A percentile compares a stretch with the other conserved stretches of the same genome.
These are phyloP conservation scores for Ovis aries DNA, from an alignment of 2,113 vertebrate genomes.

Conservation along the genomic window DNA sequence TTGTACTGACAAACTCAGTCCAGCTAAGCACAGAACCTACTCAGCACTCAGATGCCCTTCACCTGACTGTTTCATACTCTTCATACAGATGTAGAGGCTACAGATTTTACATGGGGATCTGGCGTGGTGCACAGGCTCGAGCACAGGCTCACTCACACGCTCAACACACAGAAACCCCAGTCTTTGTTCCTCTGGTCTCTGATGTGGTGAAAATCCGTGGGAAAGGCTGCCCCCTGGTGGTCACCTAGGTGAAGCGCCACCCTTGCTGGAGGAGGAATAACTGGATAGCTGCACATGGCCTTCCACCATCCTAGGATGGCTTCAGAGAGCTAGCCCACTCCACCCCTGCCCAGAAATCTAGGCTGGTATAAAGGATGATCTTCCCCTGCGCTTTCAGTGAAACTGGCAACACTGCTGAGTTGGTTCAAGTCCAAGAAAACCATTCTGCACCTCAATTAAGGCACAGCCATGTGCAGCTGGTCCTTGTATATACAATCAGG, in stretches of 20 bases:
- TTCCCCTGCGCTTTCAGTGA: slow-evolving; percentile 58
- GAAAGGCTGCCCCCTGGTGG: slow-evolving; percentile 80
- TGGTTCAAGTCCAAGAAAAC: slow-evolving; percentile 75
- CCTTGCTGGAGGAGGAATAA: slow-evolving; percentile 47
- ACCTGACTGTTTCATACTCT: background rate
- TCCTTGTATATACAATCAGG: slow-evolving; percentile 60
- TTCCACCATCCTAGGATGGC: slow-evolving; percentile 44
- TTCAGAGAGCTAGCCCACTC: slow-evolving; percentile 56
- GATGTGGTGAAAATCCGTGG: slow-evolving; percentile 12
- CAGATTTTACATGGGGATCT: background rate
- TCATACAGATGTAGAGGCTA: background rate
- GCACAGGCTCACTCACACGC: fast-evolving
- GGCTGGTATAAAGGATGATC: slow-evolving; percentile 54
- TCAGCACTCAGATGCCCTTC: background rate
- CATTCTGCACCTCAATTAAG: slow-evolving; percentile 69
- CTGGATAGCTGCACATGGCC: background rate
- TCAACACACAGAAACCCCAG: background rate
- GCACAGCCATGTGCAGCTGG: slow-evolving; percentile 69
- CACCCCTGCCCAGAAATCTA: slow-evolving; percentile 69
- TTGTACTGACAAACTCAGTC: background rate
- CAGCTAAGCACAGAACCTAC: background rate
- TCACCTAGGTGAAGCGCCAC: background rate
- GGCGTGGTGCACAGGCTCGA: background rate
- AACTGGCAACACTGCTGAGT: slow-evolving; percentile 63
- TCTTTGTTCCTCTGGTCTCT: slow-evolving; percentile 71